Conservation (phyloP, 2,113 vertebrate species). For the Oryzias javanicus region DNA sequence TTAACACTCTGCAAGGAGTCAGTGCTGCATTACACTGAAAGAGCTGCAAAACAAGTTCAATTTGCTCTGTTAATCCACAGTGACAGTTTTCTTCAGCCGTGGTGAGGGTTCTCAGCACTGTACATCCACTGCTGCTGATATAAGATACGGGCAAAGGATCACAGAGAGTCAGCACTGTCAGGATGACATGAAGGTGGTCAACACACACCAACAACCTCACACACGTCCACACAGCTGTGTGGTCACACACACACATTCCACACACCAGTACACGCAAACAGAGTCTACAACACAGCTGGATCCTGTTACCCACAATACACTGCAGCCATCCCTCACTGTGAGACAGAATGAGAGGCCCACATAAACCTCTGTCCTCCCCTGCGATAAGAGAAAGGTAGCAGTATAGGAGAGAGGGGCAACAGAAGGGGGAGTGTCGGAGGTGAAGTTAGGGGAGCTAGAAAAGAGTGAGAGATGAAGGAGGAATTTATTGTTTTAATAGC, state of each 20-base stretch:
- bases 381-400: slow-evolving; percentile 38
- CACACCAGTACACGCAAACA: slow-evolving; percentile 29
- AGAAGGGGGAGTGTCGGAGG: slow-evolving; percentile 7
- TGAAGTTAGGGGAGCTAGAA: slow-evolving; percentile 2
- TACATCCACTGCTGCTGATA: slow-evolving; percentile 14
- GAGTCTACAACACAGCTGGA: slow-evolving; percentile 58
- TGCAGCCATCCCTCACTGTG: slow-evolving; percentile 58
- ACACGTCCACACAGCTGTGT: slow-evolving; percentile 7
- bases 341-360: slow-evolving; percentile 47
- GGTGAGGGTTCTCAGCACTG: slow-evolving; percentile 1
- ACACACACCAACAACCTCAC: slow-evolving; percentile 13
- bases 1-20: neutral
- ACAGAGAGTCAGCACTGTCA: slow-evolving; percentile 23
- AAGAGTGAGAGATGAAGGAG: slow-evolving; percentile 1
- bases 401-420: neutral
- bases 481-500: slow-evolving; percentile 14
- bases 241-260: slow-evolving; percentile 32
- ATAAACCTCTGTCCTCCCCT: slow-evolving; percentile 48
- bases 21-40: neutral
- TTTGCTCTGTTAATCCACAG: slow-evolving; percentile 5
- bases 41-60: slow-evolving; percentile 18
- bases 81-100: slow-evolving; percentile 5
- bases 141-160: slow-evolving; percentile 15
- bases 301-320: slow-evolving; percentile 69
- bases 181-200: slow-evolving; percentile 35